Conservation (phyloP, 2,888 invertebrate species). For the Drosophila maculinotata region DNA sequence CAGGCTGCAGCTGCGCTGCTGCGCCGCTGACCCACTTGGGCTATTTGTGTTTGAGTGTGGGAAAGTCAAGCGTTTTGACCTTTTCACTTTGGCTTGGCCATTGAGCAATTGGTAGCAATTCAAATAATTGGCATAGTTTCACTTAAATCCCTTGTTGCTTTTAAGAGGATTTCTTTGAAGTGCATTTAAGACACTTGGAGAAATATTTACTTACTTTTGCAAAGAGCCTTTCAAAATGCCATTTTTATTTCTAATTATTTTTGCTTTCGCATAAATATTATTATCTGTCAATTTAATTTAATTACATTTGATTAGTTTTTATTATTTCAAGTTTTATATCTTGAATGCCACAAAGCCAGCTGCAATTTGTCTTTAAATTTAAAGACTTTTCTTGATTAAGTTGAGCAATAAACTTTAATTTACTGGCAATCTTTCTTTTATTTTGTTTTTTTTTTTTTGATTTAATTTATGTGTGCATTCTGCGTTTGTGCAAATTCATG, state of each 20-base stretch:
- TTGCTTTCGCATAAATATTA: too few relatives aligned
- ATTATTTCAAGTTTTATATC: too few relatives aligned
- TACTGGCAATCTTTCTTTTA: conserved; percentile 6
- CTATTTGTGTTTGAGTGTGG: conserved; percentile 18
- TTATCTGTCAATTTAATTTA: too few relatives aligned
- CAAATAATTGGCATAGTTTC: conserved; percentile 59
- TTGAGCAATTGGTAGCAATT: conserved; percentile 68
- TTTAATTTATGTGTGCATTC: conserved; percentile 24
- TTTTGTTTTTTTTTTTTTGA: conserved; percentile 6
- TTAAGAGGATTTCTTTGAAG: conserved; percentile 4
- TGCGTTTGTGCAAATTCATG: conserved; percentile 39
- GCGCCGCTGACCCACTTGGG: conserved; percentile 68
- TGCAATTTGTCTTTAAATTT: not conserved
- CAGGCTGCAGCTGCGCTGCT: conserved; percentile 50
- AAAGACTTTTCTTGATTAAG: conserved; percentile 6
- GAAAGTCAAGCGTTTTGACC: conserved; percentile 70
- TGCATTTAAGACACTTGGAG: not conserved
- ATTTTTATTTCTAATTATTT: too few relatives aligned
- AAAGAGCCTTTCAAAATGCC: too few relatives aligned
- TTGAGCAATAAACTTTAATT: conserved; percentile 12
- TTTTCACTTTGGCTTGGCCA: conserved; percentile 55
- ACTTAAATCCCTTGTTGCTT: conserved; percentile 19
- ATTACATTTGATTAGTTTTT: too few relatives aligned
- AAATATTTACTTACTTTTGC: not conserved
- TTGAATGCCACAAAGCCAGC: too few relatives aligned